phyloP scores from a whole-genome alignment of 92 coral and sea anemone genomes.

The Epizoanthus rinbou region DNA sequence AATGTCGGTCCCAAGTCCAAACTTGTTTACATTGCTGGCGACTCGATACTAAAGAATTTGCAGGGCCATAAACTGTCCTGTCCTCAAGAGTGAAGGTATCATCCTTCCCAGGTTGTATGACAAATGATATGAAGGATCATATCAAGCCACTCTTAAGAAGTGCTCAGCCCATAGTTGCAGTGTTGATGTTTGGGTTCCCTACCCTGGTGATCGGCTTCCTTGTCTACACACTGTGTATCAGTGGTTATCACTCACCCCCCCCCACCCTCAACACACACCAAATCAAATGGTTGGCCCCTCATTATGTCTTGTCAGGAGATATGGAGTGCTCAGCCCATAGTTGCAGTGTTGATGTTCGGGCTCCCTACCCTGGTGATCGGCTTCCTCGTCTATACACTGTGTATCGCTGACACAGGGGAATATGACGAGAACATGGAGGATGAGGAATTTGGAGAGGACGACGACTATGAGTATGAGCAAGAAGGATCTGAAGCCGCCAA shows the following conservation, averaged over 20 bases:
- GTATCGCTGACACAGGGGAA: constrained; percentile 81
- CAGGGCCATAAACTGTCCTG: no score
- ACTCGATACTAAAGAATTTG: no score
- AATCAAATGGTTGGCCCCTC: neutral
- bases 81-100: no score
- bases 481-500: constrained; percentile 9
- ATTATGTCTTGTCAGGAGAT: constrained; percentile 65
- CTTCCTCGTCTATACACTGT: constrained; percentile 79
- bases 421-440: constrained; percentile 69
- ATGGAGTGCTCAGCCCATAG: constrained; percentile 91
- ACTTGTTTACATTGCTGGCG: no score
- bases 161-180: constrained; percentile 85
- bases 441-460: constrained; percentile 61
- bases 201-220: constrained; percentile 75
- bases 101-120: neutral
- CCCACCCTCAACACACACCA: neutral
- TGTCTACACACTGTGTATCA: constrained; percentile 58
- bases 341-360: constrained; percentile 85
- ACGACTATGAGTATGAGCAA: constrained; percentile 32
- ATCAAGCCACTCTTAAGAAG: constrained; percentile 31
- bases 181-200: constrained; percentile 87
- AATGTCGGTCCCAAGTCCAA: no score
- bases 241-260: no score
- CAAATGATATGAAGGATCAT: constrained; percentile 24
- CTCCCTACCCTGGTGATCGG: constrained; percentile 80